These are phyloP conservation scores for Cephus sareptanus DNA, from an alignment of 2,888 invertebrate species.

Conservation along the genomic window DNA sequence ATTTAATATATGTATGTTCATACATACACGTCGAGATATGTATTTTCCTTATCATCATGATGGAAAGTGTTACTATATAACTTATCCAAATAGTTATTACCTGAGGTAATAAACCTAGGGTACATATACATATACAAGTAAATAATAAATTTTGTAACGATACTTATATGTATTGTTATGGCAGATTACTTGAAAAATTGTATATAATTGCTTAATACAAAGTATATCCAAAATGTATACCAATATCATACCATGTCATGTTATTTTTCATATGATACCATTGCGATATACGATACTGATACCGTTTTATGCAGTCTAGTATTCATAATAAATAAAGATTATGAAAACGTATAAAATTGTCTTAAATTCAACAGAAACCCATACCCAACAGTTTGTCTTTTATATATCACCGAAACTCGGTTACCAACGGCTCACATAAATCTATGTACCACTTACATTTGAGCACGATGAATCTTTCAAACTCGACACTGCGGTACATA, in stretches of 20 bases:
- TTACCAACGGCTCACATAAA: neutral
- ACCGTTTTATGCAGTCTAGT: neutral
- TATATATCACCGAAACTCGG: neutral
- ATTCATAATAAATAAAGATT: neutral
- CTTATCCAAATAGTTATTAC: neutral
- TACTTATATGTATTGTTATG: neutral
- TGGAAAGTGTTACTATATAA: neutral
- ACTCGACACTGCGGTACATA: neutral
- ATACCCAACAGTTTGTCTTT: neutral
- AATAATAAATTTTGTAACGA: neutral
- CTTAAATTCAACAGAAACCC: neutral
- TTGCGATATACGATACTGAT: neutral
- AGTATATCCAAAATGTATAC: neutral
- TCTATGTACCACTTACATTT: neutral
- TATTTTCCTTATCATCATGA: neutral
- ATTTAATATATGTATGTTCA: neutral
- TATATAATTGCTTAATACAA: neutral
- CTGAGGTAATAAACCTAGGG: neutral
- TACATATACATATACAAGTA: neutral
- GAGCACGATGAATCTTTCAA: neutral
- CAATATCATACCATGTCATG: neutral
- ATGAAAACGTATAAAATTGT: neutral
- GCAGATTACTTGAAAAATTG: neutral
- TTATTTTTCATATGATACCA: neutral
- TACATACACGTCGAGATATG: neutral